Percentiles rank a stretch among this genome's conserved stretches.
phyloP scores from a whole-genome alignment of 1,140 invertebrate genomes.

The Drosophila lacteicornis region DNA sequence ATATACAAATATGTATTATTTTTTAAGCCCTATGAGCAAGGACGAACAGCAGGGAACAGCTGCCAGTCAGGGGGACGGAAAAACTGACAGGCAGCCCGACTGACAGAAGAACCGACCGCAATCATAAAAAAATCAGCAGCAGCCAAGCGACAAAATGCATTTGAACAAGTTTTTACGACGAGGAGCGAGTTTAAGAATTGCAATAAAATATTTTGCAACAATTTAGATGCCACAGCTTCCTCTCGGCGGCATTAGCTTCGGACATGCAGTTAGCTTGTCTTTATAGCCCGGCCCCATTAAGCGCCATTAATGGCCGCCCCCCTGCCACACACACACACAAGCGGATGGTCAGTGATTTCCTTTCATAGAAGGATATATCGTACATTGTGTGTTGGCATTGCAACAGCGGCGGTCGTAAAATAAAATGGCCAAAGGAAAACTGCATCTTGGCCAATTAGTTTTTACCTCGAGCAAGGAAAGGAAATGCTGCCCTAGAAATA shows the following conservation, averaged over 20 bases:
- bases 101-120: conserved; percentile 36
- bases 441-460: conserved; percentile 59
- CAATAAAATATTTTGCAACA: conserved; percentile 79
- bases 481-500: neutral
- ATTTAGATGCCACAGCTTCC: conserved; percentile 69
- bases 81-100: conserved; percentile 6
- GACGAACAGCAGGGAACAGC: conserved; percentile 42
- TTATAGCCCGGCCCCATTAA: conserved; percentile 67
- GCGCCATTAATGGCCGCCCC: conserved; percentile 64
- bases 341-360: conserved; percentile 59
- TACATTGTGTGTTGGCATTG: conserved; percentile 48
- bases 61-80: conserved; percentile 35
- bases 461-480: conserved; percentile 33
- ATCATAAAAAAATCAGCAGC: conserved; percentile 77
- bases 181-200: conserved; percentile 56
- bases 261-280: conserved; percentile 67
- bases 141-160: conserved; percentile 75
- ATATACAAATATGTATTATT: neutral
- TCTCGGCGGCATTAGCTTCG: conserved; percentile 43
- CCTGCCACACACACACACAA: conserved; percentile 18
- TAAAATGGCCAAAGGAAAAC: conserved; percentile 29
- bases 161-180: conserved; percentile 72
- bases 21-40: conserved; percentile 23
- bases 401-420: conserved; percentile 27
- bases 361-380: conserved; percentile 15